Evolutionary conservation across 2,888 invertebrate species (phyloP), one percentile per base, ranked within the genome.

Genomic region (Acleris holmiana): DNA sequence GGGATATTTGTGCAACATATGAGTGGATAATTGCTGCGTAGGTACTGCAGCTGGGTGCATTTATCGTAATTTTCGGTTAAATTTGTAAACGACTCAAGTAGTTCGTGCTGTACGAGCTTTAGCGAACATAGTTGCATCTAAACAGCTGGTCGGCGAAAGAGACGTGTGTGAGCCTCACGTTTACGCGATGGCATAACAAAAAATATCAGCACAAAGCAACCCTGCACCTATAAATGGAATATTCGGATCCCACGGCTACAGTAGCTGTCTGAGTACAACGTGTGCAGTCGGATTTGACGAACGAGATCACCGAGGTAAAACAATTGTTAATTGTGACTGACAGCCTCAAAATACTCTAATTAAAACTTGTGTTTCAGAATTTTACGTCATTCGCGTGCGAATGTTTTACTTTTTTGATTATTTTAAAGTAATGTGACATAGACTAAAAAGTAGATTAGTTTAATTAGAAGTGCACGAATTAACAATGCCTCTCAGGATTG

Each of bases 201-300:
- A 91, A 91, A 86, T 83, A 84, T 84, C 76, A 76, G 79, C 70
- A 78, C 78, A 80, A 73, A 84, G 86, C 78, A 84, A 86, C 84
- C 88, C 86, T 82, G 78, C 79, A 76, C 73, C 73, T 91, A 91
- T 91, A 91, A 91, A 91, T 90, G 82, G 89, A 84, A 83, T 84
- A 89, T 83, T 83, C 75, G 69, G 80, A 77, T 89, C 86, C 77
- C 84, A 85, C 84, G 82, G 75, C 72, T 78, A 81, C 89, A 91
- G 89, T 89, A 83, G 74, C 79, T 79, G 68, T 79, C 81, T 74
- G 80, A 76, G 76, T 76, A 82, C 79, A 80, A 75, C 74, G 74
- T 73, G 82, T 73, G 82, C 80, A 81, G 82, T 78, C 75, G 80
- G 77, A 73, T 82, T 83, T 74, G 71, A 77, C 73, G 74, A 73